These are phyloP conservation scores for Pararge aegeria DNA, from an alignment of 1,140 invertebrate species.

Conservation along the genomic window DNA sequence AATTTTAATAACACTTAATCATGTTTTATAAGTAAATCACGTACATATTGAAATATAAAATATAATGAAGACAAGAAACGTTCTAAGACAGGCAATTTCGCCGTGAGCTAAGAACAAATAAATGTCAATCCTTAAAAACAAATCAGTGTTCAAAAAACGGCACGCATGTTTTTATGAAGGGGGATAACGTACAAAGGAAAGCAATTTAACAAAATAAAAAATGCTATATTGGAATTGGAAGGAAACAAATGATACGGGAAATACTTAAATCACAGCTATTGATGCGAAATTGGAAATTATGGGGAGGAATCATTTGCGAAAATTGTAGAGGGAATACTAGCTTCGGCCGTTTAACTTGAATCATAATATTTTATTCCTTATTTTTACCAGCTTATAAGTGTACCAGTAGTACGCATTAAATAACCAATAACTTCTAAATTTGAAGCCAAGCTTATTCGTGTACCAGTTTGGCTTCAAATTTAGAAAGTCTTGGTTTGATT, in stretches of 20 bases:
- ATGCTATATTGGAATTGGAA: conserved; percentile 56
- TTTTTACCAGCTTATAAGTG: background rate
- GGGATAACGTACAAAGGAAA: conserved; percentile 68
- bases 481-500: too few species aligned
- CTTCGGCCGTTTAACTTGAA: background rate
- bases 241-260: conserved; percentile 77
- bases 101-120: conserved; percentile 72
- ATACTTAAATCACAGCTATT: conserved; percentile 74
- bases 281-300: conserved; percentile 69
- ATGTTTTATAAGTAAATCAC: background rate
- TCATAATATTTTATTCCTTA: background rate
- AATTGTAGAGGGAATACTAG: conserved; percentile 5
- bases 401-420: too few species aligned
- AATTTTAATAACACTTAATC: too few species aligned
- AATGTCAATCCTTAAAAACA: conserved; percentile 73
- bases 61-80: conserved; percentile 6
- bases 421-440: too few species aligned
- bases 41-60: conserved; percentile 3
- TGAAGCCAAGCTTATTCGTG: too few species aligned
- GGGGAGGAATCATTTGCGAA: conserved; percentile 36
- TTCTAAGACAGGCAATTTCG: conserved; percentile 53
- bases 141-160: conserved; percentile 59
- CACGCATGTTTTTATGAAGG: conserved; percentile 66
- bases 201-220: conserved; percentile 77
- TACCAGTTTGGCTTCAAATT: too few species aligned